Base-by-base conservation (phyloP, 2,797 vertebrate species). In the Danio jaintianensis region DNA sequence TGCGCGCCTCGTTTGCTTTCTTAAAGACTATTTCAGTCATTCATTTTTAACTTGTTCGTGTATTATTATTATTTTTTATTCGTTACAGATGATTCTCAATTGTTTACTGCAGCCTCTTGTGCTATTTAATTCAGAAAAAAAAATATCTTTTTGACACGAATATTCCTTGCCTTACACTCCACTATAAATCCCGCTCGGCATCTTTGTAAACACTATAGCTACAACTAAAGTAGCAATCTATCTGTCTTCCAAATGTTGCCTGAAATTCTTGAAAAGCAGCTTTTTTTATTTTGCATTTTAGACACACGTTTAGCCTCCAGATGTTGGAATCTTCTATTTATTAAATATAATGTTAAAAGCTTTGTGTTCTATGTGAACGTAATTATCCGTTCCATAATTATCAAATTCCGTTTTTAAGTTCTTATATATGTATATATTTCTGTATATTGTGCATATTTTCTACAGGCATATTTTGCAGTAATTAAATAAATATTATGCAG, bases 161-260 rank as follows among this genome's bases (percentile, higher is more conserved):
- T 89, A 90, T 87, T 40, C 87, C 89, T 90, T 91, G 89, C 88
- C 87, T 90, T 91, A 90, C 72, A 56, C 76, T 80, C 71, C 70
- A 84, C 83, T 86, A 93, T 93, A 93, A 93, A 93, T 93, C 93
- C 92, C 87, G 74, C 83, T 84, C 93, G 93, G 93, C 92, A 88
- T 87, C 88, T 94, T 92, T 93, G 91, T 93, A 93, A 93, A 93
- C 91, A 93, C 84, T 91, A 88, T 89, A 64, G 50, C 48, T 63
- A 88, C 89, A 92, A 92, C 91, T 93, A 87, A 89, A 91, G 85
- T 90, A 89, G 86, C 29, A 40, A 36, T 70, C 9, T 56, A 38
- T 48, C 45, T 29, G 72, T 75, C 58, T 52, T 62, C 43, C 43
- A 48, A 45, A 62, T 48, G 45, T 20, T 18, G 45, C 56, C 45